phyloP scores from a whole-genome alignment of 1,140 invertebrate genomes.

The Pygmarrhopalites habei region DNA sequence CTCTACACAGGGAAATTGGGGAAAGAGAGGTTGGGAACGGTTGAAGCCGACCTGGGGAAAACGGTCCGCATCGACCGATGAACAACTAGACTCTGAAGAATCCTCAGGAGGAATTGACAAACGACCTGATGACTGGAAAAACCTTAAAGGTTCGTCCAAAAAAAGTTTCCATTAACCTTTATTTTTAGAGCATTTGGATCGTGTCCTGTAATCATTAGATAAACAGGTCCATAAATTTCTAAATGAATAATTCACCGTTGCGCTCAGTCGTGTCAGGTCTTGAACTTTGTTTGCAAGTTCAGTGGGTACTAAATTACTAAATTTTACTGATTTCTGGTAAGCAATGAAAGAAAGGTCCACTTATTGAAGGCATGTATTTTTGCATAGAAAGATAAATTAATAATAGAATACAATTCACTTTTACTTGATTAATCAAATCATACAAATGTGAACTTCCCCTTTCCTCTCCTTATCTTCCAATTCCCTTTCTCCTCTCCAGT shows the following conservation, averaged over 20 bases:
- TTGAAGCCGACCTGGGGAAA: conserved; percentile 36
- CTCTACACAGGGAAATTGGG: conserved; percentile 24
- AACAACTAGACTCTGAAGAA: conserved; percentile 1
- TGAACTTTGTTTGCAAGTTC: neutral
- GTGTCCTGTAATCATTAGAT: no score
- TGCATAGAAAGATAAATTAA: no score
- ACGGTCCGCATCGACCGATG: conserved; percentile 17
- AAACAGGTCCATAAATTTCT: neutral
- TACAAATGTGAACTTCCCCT: no score
- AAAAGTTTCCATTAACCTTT: conserved; percentile 2
- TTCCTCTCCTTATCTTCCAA: no score
- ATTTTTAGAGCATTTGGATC: neutral
- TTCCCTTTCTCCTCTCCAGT: no score
- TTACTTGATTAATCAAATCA: no score
- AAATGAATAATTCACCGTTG: neutral
- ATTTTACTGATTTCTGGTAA: no score
- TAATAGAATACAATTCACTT: no score
- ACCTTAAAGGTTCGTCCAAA: conserved; percentile 25
- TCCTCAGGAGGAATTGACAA: conserved; percentile 22
- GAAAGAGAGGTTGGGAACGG: conserved; percentile 35
- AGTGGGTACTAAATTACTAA: no score
- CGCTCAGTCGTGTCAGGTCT: neutral
- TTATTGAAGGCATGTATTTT: no score
- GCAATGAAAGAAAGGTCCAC: no score
- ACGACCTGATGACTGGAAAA: conserved; percentile 30